A percentile compares a stretch with the other conserved stretches of the same genome.
Evolutionary conservation across 2,888 invertebrate species (phyloP).

Genomic region (Polydesmus complanatus): DNA sequence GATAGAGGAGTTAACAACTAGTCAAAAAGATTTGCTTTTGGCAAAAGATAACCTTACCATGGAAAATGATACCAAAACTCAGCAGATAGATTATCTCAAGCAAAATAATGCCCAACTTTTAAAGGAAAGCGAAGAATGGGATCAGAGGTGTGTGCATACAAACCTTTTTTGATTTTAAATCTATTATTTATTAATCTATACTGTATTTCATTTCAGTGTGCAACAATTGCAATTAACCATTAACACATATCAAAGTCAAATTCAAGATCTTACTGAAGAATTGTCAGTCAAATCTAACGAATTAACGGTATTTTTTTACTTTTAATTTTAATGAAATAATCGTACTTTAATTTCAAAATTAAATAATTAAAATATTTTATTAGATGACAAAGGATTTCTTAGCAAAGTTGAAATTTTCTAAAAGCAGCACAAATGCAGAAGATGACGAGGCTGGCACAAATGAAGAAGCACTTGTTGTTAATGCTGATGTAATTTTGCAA

Average conservation of each 20-base stretch:
- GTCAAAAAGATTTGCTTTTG: background rate
- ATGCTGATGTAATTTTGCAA: background rate
- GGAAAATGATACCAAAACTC: constrained; percentile 13
- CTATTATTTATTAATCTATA: background rate
- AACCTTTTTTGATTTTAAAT: background rate
- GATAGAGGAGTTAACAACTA: background rate
- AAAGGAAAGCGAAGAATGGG: constrained; percentile 22
- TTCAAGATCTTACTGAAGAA: constrained; percentile 14
- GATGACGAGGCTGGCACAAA: background rate
- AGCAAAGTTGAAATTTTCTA: background rate
- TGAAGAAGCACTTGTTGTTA: background rate
- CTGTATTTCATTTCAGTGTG: background rate
- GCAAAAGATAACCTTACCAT: background rate
- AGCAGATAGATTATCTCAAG: constrained; percentile 15
- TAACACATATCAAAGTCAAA: constrained; percentile 3
- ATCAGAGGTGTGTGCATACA: constrained; percentile 17
- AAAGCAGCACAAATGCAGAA: background rate
- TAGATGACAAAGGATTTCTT: background rate
- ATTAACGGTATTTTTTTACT: constrained; percentile 17
- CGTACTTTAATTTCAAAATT: background rate
- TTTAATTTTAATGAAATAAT: constrained; percentile 1
- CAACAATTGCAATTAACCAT: constrained; percentile 4
- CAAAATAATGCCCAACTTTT: constrained; percentile 20
- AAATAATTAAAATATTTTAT: background rate
- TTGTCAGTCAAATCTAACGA: constrained; percentile 17